Conservation (phyloP, 53 echinoderm and acorn worm genomes). For the Hippasteria phrygiana region DNA sequence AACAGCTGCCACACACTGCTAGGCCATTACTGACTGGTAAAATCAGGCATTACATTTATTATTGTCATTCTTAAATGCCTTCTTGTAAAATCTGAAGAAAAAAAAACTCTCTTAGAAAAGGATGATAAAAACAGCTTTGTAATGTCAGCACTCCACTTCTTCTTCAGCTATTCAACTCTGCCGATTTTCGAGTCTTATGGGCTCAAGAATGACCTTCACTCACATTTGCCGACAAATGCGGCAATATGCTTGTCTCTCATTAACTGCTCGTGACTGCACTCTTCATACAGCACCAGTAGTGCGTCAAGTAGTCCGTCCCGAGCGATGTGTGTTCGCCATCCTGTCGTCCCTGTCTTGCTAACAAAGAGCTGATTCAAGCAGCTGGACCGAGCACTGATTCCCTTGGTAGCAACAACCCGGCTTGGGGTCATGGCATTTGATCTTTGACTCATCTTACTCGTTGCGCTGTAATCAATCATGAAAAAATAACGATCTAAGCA, state of each 20-base stretch:
- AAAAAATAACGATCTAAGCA: too few species aligned
- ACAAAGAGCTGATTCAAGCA: constrained; percentile 79
- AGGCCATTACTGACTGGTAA: too few species aligned
- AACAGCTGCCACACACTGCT: too few species aligned
- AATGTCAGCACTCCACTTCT: too few species aligned
- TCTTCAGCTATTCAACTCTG: too few species aligned
- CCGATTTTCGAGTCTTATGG: too few species aligned
- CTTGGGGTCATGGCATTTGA: not conserved
- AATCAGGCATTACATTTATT: too few species aligned
- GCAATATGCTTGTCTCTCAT: constrained; percentile 79
- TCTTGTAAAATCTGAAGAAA: too few species aligned
- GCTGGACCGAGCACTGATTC: constrained; percentile 60
- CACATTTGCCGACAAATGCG: constrained; percentile 82
- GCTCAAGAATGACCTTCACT: constrained; percentile 19
- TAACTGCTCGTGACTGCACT: constrained; percentile 78
- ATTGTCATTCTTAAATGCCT: too few species aligned
- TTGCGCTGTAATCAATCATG: not conserved
- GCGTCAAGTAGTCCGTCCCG: constrained; percentile 85
- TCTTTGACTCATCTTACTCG: not conserved
- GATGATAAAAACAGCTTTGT: too few species aligned
- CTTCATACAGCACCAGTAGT: constrained; percentile 84
- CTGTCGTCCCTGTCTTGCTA: constrained; percentile 66
- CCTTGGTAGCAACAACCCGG: not conserved
- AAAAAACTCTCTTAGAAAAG: too few species aligned
- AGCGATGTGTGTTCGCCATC: constrained; percentile 68